Evolutionary conservation across 2,888 invertebrate genomes (phyloP), one percentile per base, ranked within the genome.

Genomic region (Portevinia maculata): DNA sequence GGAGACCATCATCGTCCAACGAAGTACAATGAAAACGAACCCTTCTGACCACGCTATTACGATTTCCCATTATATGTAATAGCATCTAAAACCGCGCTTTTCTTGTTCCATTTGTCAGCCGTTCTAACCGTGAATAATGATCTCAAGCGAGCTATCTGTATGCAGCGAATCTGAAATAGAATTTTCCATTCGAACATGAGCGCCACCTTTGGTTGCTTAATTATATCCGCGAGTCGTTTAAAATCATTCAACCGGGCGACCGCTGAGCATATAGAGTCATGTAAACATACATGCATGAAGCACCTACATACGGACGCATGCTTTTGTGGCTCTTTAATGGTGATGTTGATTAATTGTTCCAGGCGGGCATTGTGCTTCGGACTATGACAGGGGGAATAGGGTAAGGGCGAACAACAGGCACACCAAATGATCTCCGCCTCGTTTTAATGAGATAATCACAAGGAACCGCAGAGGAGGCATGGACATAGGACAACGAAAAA

Each of bases 371-470:
- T 64, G 62, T 46, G 55, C 53, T 69, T 52, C 30, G 21, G 55
- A 52, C n/a, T n/a, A n/a, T n/a, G n/a, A n/a, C n/a, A n/a, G n/a
- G n/a, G n/a, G n/a, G n/a, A n/a, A n/a, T n/a, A 53, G 46, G 46
- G 53, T 8, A n/a, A 64, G 30, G 30, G 30, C 19, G n/a, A 21
- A 9, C n/a, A 15, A 17, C 30, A 11, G 37, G 11, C 15, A 28
- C n/a, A 57, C 53, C 34, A 48, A 48, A 39, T 5, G 39, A 62
- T 50, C 57, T 52, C 48, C 34, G 57, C 53, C 48, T 67, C 60
- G 6, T 50, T 79, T 79, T 79, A 75, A 79, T 79, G 75, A 75
- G 75, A 75, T 75, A 75, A 79, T 79, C 75, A 79, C 64, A 41
- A 24, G 32, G 32, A 13, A 57, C 24, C 32, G 24, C 19, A 34